phyloP scores from a whole-genome alignment of 2,888 invertebrate species.

The Cacoxenus indagator region DNA sequence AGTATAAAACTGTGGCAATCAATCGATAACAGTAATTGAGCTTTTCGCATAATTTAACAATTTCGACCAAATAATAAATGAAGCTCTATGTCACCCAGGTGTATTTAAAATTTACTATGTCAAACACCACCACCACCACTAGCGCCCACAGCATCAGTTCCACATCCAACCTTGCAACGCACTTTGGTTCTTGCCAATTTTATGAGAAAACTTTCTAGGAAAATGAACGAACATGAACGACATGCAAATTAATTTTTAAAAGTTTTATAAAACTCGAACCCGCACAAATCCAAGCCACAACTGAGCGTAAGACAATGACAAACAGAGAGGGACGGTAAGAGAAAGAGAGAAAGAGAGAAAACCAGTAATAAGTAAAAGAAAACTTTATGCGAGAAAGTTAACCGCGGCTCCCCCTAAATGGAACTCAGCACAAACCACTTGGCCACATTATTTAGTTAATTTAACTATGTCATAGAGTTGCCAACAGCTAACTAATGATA shows the following conservation, averaged over 20 bases:
- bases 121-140: no score
- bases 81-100: no score
- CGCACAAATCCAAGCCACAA: neutral
- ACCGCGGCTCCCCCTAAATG: no score
- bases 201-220: slow-evolving; percentile 9
- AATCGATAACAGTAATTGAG: no score
- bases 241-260: no score
- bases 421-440: neutral
- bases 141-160: no score
- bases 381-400: neutral
- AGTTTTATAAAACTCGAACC: no score
- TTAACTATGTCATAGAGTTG: slow-evolving; percentile 57
- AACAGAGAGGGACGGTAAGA: neutral
- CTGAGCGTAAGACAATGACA: neutral
- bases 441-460: slow-evolving; percentile 61
- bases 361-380: neutral
- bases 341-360: neutral
- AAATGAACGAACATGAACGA: neutral
- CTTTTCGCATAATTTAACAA: no score
- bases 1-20: no score
- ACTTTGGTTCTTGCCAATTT: slow-evolving; percentile 1
- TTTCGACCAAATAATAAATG: no score
- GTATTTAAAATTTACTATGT: no score
- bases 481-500: slow-evolving; percentile 53
- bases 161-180: no score